Conservation (phyloP, 1,140 invertebrate species). For the Sweltsa coloradensis region DNA sequence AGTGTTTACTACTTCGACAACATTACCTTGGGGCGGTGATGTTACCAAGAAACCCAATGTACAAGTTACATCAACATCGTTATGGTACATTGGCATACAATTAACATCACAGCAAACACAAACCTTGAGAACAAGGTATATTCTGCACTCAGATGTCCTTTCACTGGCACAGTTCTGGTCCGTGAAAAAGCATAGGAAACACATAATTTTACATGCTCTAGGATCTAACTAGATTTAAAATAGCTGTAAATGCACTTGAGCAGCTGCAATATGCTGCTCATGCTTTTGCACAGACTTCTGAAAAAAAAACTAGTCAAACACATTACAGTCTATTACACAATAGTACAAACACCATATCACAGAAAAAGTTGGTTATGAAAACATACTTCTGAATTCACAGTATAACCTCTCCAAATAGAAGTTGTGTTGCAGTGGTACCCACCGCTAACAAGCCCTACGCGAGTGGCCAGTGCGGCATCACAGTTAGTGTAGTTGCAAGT, state of each 20-base stretch:
- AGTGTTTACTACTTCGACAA: no score
- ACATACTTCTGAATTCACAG: not conserved
- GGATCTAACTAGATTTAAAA: no score
- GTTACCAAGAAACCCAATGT: no score
- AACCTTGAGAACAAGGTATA: no score
- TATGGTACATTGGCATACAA: no score
- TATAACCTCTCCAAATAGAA: not conserved
- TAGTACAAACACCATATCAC: no score
- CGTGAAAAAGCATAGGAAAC: conserved; percentile 1
- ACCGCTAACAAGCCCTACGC: conserved; percentile 19
- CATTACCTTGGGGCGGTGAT: no score
- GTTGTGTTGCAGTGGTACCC: conserved; percentile 8
- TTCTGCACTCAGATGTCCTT: conserved; percentile 6
- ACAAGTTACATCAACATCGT: no score
- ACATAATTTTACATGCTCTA: no score
- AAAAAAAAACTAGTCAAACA: conserved; percentile 2
- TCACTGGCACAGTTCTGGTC: conserved; percentile 6
- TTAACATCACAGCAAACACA: no score
- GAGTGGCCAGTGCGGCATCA: not conserved
- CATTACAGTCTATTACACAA: not conserved
- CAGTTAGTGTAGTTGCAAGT: not conserved
- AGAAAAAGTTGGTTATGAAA: not conserved
- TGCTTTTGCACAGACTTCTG: conserved; percentile 3
- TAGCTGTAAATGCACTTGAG: no score
- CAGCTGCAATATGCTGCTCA: not conserved